These are phyloP conservation scores for Pterocles gutturalis DNA, from an alignment of 2,113 vertebrate species.

Conservation along the genomic window DNA sequence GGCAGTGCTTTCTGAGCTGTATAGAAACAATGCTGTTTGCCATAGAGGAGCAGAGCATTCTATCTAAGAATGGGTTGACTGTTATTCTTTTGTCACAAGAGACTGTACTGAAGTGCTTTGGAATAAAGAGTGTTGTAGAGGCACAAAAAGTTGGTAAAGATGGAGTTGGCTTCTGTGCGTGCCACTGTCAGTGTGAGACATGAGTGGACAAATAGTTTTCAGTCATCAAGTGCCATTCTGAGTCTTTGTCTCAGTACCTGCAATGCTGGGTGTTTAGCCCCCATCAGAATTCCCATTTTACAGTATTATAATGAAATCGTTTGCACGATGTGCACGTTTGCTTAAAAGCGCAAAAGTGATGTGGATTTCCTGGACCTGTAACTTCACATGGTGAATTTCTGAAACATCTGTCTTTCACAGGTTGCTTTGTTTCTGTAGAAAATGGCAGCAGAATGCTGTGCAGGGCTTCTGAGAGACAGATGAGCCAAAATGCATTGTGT, in stretches of 20 bases:
- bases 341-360: not conserved
- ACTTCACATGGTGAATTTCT: not conserved
- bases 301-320: accelerated
- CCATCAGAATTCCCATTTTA: not conserved
- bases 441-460: not conserved
- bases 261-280: not conserved
- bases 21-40: not conserved
- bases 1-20: not conserved
- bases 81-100: not conserved
- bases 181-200: not conserved
- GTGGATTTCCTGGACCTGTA: not conserved
- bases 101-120: not conserved
- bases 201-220: not conserved
- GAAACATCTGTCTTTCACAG: not conserved
- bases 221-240: not conserved
- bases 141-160: not conserved
- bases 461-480: not conserved
- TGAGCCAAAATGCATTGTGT: not conserved
- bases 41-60: not conserved
- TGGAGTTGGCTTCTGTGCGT: not conserved
- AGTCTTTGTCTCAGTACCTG: not conserved
- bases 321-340: not conserved
- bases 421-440: not conserved
- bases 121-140: not conserved
- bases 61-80: not conserved